These are phyloP conservation scores for Drosophila melanica DNA, from an alignment of 1,140 invertebrate genomes.

Conservation along the genomic window DNA sequence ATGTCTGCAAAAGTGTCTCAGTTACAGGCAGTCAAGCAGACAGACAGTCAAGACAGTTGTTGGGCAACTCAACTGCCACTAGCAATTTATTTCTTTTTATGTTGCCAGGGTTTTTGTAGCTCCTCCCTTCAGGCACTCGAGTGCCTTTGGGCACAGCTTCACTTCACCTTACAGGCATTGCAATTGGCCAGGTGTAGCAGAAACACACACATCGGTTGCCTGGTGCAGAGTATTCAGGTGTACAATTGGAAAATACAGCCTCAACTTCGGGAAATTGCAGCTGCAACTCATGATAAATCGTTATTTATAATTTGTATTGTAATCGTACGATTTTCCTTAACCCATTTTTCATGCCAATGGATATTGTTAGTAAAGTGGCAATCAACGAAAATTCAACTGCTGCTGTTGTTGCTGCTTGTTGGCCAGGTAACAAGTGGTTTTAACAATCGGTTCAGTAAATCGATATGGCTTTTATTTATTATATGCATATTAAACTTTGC, in stretches of 20 bases:
- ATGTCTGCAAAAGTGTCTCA: constrained; percentile 46
- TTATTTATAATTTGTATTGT: constrained; percentile 80
- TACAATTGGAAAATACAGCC: constrained; percentile 75
- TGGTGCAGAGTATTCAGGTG: constrained; percentile 65
- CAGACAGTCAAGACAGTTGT: constrained; percentile 19
- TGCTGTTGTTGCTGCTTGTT: neutral
- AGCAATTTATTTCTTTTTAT: constrained; percentile 71
- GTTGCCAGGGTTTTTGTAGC: constrained; percentile 43
- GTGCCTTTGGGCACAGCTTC: constrained; percentile 27
- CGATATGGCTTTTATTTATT: neutral
- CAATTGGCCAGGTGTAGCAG: constrained; percentile 19
- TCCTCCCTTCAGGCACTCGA: constrained; percentile 10
- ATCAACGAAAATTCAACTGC: constrained; percentile 25
- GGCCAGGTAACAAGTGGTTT: constrained; percentile 6
- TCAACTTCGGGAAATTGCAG: constrained; percentile 50
- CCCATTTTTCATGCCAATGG: constrained; percentile 20
- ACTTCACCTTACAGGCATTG: constrained; percentile 10
- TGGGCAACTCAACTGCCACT: constrained; percentile 48
- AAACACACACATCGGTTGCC: constrained; percentile 2
- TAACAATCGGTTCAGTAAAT: constrained; percentile 14
- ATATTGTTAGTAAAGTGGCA: constrained; percentile 45
- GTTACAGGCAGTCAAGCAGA: constrained; percentile 37
- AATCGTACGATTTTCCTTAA: constrained; percentile 51
- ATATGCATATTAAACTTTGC: neutral
- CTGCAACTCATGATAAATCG: constrained; percentile 69